Base-by-base conservation (phyloP, 2,113 vertebrate genomes). In the Ochotona princeps region DNA sequence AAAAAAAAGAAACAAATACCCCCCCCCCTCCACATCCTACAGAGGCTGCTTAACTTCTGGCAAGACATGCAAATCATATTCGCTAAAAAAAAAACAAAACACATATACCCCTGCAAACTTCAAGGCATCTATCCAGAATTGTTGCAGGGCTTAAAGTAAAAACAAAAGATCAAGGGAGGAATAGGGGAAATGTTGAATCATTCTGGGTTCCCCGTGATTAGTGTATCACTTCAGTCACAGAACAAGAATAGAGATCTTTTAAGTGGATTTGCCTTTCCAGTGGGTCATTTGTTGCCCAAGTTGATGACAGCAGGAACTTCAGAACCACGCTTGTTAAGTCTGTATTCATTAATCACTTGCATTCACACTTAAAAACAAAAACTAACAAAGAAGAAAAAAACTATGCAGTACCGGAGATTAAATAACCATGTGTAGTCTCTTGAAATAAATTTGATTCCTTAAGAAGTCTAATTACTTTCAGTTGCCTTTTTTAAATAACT, bases 401-500 rank as follows among this genome's bases (percentile, higher is more conserved):
- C 96, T 97, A 98, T 96, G 98, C 97, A 92, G 98, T 98, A 98
- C 98, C 97, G 95, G 97, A 97, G 97, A 98, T 98, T 98, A 98
- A 98, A 98, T 98, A 98, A 98, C 97, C 97, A 97, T 98, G 97
- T 97, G 97, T 96, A 98, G 98, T 98, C 98, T 98, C 97, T 97
- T 97, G 97, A 98, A 98, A 98, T 98, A 98, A 97, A 97, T 97
- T 98, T 98, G 98, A 98, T 98, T 98, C 97, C 97, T 98, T 98
- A 98, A 97, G 97, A 97, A 98, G 98, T 98, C 98, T 98, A 98
- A 97, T 98, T 98, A 97, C 97, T 98, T 98, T 98, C 97, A 98
- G 97, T 98, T 97, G 98, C 98, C 97, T 97, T 98, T 98, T 98
- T 98, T 98, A 98, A 98, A 98, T 98, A 98, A 98, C 98, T 98